Evolutionary conservation across 1,140 invertebrate genomes (phyloP).

Genomic region (Macrotrachela quadricornifera): DNA sequence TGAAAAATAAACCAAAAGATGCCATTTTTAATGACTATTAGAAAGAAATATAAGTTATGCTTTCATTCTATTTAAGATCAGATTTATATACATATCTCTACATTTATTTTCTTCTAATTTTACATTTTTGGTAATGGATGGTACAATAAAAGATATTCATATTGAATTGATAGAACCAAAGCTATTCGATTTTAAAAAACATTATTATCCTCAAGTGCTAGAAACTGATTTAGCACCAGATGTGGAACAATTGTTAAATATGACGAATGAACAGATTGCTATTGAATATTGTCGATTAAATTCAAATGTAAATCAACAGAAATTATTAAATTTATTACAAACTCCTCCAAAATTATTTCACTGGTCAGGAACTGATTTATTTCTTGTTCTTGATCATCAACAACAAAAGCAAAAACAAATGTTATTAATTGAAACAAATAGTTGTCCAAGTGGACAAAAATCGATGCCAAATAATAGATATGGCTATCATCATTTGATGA

Average conservation of each 20-base stretch:
- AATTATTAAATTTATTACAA: not conserved
- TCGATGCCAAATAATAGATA: not conserved
- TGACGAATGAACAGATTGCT: not conserved
- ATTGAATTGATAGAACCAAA: too few relatives aligned
- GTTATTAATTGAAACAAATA: not conserved
- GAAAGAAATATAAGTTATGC: too few relatives aligned
- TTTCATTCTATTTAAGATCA: too few relatives aligned
- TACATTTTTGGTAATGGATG: too few relatives aligned
- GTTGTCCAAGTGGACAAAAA: not conserved
- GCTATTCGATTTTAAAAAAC: too few relatives aligned
- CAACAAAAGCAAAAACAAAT: not conserved
- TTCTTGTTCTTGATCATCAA: not conserved
- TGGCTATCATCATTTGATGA: not conserved
- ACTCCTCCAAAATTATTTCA: not conserved
- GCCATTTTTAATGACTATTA: too few relatives aligned
- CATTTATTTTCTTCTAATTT: too few relatives aligned
- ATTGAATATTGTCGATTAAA: not conserved
- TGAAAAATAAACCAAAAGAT: too few relatives aligned
- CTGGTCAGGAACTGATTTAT: slow-evolving; percentile 1
- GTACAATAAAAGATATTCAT: too few relatives aligned
- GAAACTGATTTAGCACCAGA: too few relatives aligned
- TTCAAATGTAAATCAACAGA: not conserved
- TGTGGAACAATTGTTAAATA: not conserved
- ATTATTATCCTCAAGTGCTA: too few relatives aligned
- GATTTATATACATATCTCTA: too few relatives aligned